Base-by-base conservation (phyloP, 2,113 vertebrate species). In the Apeltes quadracus region DNA sequence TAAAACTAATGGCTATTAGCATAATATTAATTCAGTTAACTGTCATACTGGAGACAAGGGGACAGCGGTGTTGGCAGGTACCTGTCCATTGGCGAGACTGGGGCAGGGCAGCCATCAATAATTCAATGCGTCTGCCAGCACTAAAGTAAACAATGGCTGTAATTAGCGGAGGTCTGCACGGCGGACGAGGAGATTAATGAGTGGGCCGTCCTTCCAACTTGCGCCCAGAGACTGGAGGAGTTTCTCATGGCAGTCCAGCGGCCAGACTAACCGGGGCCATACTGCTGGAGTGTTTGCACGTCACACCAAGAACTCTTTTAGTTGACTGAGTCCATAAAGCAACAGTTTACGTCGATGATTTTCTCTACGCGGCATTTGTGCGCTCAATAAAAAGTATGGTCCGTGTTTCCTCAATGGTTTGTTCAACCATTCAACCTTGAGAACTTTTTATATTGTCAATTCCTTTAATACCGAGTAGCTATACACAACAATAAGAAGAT, bases 131-230 rank as follows among this genome's bases (percentile, higher is more conserved):
- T 8, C 68, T 90, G 83, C 87, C 84, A 88, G 84, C 79, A 1
- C 76, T 84, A 85, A 89, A 85, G 91, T 90, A 92, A 92, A 92
- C 91, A 90, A 84, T 85, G 85, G 48, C 83, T 87, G 80, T 90
- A 92, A 91, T 92, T 91, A 90, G 85, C 85, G 80, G 84, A 91
- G 89, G 87, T 87, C 82, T 88, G 76, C 79, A 38, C 63, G 62
- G 77, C 65, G 84, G 90, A 88, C 86, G 87, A 83, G 73, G 75
- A 89, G 88, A 92, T 90, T 89, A 91, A 90, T 92, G 89, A 89
- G 91, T 85, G 88, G 81, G 67, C 83, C 89, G 81, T 81, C 85
- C 83, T 82, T 83, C 89, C 81, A 78, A 83, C 72, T 43, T 59
- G 63, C 72, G 86, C 75, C 85, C 72, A 80, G 86, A 91, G 86